A percentile compares a stretch with the other conserved stretches of the same genome.
Evolutionary conservation across 1,140 invertebrate species (phyloP).

Genomic region (Wasmannia auropunctata): DNA sequence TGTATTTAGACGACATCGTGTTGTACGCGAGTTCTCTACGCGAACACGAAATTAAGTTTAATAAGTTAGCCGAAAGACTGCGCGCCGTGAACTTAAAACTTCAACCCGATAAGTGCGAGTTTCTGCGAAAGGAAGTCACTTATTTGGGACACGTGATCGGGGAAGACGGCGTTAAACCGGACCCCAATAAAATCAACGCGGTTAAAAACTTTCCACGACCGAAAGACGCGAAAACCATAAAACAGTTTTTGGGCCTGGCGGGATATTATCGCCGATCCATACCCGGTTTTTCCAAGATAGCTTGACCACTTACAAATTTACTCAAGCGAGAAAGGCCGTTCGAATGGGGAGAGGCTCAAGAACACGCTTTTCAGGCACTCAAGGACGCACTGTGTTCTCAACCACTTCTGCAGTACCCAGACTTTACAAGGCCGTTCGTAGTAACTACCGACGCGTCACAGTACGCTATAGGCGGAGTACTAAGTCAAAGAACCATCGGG

Average conservation of each 20-base stretch:
- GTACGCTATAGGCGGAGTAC: not conserved
- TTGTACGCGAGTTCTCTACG: not conserved
- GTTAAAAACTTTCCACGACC: not conserved
- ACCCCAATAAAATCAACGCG: not conserved
- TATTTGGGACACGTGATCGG: not conserved
- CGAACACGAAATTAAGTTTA: not conserved
- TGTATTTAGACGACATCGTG: not conserved
- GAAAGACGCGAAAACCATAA: not conserved
- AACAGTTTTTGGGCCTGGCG: not conserved
- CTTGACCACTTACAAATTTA: not conserved
- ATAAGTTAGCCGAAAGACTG: not conserved
- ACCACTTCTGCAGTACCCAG: not conserved
- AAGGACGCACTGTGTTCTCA: not conserved
- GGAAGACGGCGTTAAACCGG: not conserved
- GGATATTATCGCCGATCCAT: not conserved
- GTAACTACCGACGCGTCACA: not conserved
- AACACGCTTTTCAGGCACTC: not conserved
- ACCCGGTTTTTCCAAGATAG: rapidly evolving
- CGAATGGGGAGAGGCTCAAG: not conserved
- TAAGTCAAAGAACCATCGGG: not conserved
- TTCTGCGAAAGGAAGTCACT: not conserved
- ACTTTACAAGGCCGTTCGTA: not conserved
- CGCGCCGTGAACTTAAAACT: not conserved
- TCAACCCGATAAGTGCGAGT: not conserved
- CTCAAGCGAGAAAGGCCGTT: not conserved